phyloP scores from a whole-genome alignment of 1,140 invertebrate genomes.

The Plectrocnemia conspersa region DNA sequence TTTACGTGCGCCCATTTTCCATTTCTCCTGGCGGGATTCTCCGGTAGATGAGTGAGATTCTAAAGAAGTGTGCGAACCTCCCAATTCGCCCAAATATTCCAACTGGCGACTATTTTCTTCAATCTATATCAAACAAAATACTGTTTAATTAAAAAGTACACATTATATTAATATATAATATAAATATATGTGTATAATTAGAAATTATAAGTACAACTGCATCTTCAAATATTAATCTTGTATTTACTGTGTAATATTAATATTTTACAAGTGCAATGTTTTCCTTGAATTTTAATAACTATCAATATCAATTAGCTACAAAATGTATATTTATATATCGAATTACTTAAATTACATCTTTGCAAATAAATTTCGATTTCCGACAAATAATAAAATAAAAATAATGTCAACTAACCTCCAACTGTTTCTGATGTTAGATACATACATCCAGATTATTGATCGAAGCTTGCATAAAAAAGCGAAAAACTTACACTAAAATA shows the following conservation, averaged over 20 bases:
- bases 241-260: too few species aligned
- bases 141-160: conserved; percentile 7
- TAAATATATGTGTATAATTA: too few species aligned
- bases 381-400: conserved; percentile 13
- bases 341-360: neutral
- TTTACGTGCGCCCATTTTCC: conserved; percentile 85
- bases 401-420: conserved; percentile 31
- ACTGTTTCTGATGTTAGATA: conserved; percentile 35
- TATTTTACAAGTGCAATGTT: too few species aligned
- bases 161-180: neutral
- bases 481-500: conserved; percentile 31
- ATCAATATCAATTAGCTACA: too few species aligned
- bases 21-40: conserved; percentile 67
- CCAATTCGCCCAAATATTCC: conserved; percentile 77
- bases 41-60: conserved; percentile 63
- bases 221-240: too few species aligned
- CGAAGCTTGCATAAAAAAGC: conserved; percentile 52
- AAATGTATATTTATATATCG: too few species aligned
- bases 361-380: too few species aligned
- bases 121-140: conserved; percentile 62
- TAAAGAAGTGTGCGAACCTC: conserved; percentile 74
- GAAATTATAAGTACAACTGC: too few species aligned
- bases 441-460: conserved; percentile 49
- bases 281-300: too few species aligned
- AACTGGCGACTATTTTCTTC: conserved; percentile 91